Evolutionary conservation across 2,797 vertebrate genomes (phyloP), one percentile per base, ranked within the genome.

Genomic region (Bradypus variegatus): DNA sequence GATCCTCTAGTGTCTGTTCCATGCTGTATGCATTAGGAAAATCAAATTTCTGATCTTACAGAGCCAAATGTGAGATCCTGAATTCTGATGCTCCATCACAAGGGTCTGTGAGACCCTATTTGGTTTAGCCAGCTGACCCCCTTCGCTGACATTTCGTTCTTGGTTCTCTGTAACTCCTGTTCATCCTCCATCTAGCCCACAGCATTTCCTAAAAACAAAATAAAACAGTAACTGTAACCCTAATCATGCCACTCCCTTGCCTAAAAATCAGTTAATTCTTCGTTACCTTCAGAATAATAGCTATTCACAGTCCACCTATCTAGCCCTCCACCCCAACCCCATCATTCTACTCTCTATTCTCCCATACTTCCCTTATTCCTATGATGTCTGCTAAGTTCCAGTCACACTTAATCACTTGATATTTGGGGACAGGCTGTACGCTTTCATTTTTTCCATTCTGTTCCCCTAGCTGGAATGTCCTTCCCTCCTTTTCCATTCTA

Each of bases 211-310:
- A 11, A 16, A 25, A 38, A 45, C 41, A 25, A 62, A 38, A 55
- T 18, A 41, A 41, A 75, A 29, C 9, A 45, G 41, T 45, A 45
- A 45, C 41, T 45, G 41, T 45, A 45, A 76, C n/a, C 12, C 45
- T 79, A 87, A 64, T 83, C 58, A 23, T 80, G 23, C 27, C 75
- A 7, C 16, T 93, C 19, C 21, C 16, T 36, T 88, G 58, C 50
- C 38, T 94, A 60, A 89, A 89, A 91, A 45, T 73, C 55, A 78
- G 36, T 84, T 19, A 78, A 36, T 65, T 93, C 15, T 73, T 29
- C 69, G 38, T 92, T 83, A 79, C 29, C 9, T 92, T 90, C 62
- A 73, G 58, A 67, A 60, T 84, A 73, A 87, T 72, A 84, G 48
- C 55, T 82, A 58, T 38, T 45, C 64, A 36, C 15, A 83, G 84